Evolutionary conservation across 2,797 vertebrate species (phyloP).

Genomic region (Mormyrops boulengeri): DNA sequence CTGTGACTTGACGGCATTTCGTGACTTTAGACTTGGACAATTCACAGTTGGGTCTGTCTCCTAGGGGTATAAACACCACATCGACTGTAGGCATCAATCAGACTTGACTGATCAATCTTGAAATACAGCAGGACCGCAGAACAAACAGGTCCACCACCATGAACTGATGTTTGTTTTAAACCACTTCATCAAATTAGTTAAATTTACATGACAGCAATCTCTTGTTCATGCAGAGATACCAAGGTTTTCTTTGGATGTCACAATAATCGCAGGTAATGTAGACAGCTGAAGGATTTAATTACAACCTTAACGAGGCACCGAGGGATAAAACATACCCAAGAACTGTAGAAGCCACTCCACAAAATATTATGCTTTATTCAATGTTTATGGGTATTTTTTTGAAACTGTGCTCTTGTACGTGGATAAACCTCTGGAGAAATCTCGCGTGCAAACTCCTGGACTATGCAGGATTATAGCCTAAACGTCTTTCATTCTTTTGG

Average conservation of each 20-base stretch:
- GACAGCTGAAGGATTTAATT: conserved; percentile 30
- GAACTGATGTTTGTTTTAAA: background rate
- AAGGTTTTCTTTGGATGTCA: conserved; percentile 37
- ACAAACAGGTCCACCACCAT: background rate
- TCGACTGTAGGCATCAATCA: background rate
- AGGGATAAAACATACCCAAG: conserved; percentile 21
- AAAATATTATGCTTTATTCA: conserved; percentile 31
- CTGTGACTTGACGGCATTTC: conserved; percentile 41
- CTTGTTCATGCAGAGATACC: conserved; percentile 8
- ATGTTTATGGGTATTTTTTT: conserved; percentile 16
- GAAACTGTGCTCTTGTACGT: conserved; percentile 20
- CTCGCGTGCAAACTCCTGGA: background rate
- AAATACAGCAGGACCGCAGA: background rate
- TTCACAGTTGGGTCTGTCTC: conserved; percentile 31
- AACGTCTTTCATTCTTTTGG: background rate
- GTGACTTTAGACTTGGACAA: conserved; percentile 38
- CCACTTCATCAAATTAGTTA: background rate
- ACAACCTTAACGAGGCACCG: conserved; percentile 32
- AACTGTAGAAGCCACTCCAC: conserved; percentile 24
- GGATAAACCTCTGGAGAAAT: background rate
- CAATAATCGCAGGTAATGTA: conserved; percentile 36
- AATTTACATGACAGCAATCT: background rate
- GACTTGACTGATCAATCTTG: background rate
- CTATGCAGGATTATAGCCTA: background rate
- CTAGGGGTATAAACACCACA: conserved; percentile 30